Evolutionary conservation across 1,140 invertebrate genomes (phyloP).

Genomic region (Diuraphis noxia): DNA sequence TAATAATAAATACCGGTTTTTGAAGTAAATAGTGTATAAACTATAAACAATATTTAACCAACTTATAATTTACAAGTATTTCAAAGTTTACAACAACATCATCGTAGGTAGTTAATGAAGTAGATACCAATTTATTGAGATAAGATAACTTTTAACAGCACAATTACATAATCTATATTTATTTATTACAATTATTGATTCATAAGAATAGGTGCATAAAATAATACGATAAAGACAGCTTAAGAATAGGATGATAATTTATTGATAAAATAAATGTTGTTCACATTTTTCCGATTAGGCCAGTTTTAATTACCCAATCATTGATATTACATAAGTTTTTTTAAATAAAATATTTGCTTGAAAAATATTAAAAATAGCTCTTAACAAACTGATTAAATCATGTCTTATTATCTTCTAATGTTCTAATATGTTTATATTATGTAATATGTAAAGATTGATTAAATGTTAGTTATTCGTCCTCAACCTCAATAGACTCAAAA

Average conservation of each 20-base stretch:
- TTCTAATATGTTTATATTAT: too few relatives aligned
- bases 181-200: neutral
- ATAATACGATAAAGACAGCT: constrained; percentile 6
- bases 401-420: neutral
- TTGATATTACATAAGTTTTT: neutral
- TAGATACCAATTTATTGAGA: neutral
- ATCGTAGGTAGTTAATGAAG: neutral
- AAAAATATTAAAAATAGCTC: neutral
- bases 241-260: neutral
- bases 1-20: neutral
- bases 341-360: neutral
- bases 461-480: too few relatives aligned
- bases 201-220: neutral
- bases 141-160: neutral
- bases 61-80: neutral
- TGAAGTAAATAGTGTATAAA: neutral
- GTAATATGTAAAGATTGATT: too few relatives aligned
- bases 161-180: neutral
- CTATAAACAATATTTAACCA: neutral
- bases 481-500: too few relatives aligned
- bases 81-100: neutral
- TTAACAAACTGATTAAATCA: neutral
- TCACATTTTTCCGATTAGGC: neutral
- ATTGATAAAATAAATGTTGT: constrained; percentile 14
- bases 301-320: neutral